Evolutionary conservation across 2,797 vertebrate species (phyloP).

Genomic region (Antennarius maculatus): DNA sequence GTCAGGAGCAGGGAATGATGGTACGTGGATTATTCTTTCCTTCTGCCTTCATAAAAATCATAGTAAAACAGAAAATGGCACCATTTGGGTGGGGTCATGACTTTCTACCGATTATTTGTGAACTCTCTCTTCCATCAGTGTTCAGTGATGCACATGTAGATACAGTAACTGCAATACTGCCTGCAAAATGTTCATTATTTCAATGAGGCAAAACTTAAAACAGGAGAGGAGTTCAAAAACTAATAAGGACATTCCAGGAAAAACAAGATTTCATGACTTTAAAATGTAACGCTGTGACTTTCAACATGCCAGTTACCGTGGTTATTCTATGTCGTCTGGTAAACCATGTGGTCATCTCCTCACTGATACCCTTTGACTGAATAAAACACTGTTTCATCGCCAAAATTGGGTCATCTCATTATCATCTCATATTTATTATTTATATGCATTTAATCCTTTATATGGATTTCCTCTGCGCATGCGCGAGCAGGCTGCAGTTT

Average conservation of each 20-base stretch:
- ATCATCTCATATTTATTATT: too few species aligned
- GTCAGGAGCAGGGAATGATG: background rate
- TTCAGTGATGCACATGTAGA: constrained; percentile 13
- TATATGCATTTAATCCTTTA: background rate
- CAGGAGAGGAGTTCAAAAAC: background rate
- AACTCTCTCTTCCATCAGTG: constrained; percentile 5
- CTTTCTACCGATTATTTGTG: too few species aligned
- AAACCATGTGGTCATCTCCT: constrained; percentile 14
- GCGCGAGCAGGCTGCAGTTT: too few species aligned
- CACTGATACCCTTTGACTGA: constrained; percentile 18
- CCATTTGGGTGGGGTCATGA: too few species aligned
- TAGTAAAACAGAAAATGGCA: background rate
- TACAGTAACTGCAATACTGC: background rate
- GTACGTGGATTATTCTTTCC: background rate
- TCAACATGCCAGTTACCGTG: constrained; percentile 12
- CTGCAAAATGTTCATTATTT: constrained; percentile 45
- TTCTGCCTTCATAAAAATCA: constrained; percentile 20
- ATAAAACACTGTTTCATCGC: constrained; percentile 11
- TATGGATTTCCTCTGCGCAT: too few species aligned
- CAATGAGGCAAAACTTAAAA: constrained; percentile 9
- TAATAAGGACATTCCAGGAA: constrained; percentile 24
- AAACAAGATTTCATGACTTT: constrained; percentile 21
- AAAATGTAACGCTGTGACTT: background rate
- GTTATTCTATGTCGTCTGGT: constrained; percentile 15
- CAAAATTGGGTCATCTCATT: background rate